phyloP scores from a whole-genome alignment of 92 coral and sea anemone genomes.

The Pocillopora grandis region DNA sequence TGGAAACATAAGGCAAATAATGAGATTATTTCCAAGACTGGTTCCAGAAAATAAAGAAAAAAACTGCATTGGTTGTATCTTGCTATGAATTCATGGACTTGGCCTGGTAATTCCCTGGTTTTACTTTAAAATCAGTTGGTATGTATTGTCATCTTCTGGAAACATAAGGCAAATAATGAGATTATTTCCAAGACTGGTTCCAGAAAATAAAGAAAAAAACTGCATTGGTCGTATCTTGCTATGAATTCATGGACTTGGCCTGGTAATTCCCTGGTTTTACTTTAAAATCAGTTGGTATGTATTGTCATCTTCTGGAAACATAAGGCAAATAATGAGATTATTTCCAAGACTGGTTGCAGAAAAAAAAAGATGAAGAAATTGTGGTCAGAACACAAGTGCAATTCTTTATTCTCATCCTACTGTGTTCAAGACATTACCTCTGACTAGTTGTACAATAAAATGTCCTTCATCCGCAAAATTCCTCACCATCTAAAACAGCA shows the following conservation, averaged over 20 bases:
- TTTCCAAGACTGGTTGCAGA: neutral
- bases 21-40: neutral
- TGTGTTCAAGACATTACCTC: constrained; percentile 45
- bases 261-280: neutral
- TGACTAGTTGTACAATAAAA: constrained; percentile 74
- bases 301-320: constrained; percentile 30
- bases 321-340: neutral
- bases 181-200: neutral
- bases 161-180: neutral
- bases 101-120: neutral
- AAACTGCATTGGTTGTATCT: neutral
- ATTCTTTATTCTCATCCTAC: neutral
- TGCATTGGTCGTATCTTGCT: neutral
- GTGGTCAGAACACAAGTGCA: neutral
- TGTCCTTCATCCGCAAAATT: constrained; percentile 78
- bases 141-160: constrained; percentile 28
- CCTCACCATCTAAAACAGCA: constrained; percentile 68
- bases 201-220: neutral
- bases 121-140: constrained; percentile 37
- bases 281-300: constrained; percentile 35
- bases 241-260: neutral
- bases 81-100: neutral
- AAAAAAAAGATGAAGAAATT: neutral
- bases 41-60: neutral
- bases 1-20: neutral